Evolutionary conservation across 2,888 invertebrate genomes (phyloP).

Genomic region (Tribolium freemani): DNA sequence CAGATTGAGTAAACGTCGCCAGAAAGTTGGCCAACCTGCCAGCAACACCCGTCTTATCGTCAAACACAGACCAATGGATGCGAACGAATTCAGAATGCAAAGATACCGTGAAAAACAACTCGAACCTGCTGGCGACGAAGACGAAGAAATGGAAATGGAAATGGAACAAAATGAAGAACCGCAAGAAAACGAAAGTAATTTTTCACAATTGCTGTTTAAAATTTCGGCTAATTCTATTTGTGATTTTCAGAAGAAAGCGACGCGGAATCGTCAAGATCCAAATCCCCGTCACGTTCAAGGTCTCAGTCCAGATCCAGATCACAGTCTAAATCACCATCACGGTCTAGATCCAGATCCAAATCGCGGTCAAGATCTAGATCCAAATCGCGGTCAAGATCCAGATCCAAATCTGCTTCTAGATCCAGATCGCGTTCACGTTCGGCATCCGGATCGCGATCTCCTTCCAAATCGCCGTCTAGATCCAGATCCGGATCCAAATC

Average conservation of each 20-base stretch:
- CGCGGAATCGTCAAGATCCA: constrained; percentile 58
- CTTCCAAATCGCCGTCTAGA: constrained; percentile 59
- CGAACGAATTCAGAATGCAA: constrained; percentile 88
- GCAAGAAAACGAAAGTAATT: constrained; percentile 62
- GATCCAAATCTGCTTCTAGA: constrained; percentile 64
- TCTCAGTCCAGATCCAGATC: constrained; percentile 55
- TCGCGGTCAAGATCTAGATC: constrained; percentile 51
- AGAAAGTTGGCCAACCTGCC: constrained; percentile 76
- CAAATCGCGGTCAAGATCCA: constrained; percentile 63
- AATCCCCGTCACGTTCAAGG: constrained; percentile 52
- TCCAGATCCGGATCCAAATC: constrained; percentile 61
- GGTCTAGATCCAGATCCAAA: constrained; percentile 57
- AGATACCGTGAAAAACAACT: constrained; percentile 88
- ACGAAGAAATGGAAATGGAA: constrained; percentile 75
- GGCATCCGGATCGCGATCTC: constrained; percentile 50
- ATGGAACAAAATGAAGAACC: constrained; percentile 77
- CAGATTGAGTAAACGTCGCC: constrained; percentile 91
- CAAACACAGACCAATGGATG: constrained; percentile 89
- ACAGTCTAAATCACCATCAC: constrained; percentile 54
- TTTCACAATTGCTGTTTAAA: not conserved
- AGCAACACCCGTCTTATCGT: constrained; percentile 89
- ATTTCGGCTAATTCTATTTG: not conserved
- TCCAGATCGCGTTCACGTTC: constrained; percentile 55
- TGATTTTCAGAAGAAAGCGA: constrained; percentile 38
- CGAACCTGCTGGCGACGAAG: constrained; percentile 79